These are phyloP conservation scores for Drosophila ercepeae DNA, from an alignment of 1,140 invertebrate species.

Conservation along the genomic window DNA sequence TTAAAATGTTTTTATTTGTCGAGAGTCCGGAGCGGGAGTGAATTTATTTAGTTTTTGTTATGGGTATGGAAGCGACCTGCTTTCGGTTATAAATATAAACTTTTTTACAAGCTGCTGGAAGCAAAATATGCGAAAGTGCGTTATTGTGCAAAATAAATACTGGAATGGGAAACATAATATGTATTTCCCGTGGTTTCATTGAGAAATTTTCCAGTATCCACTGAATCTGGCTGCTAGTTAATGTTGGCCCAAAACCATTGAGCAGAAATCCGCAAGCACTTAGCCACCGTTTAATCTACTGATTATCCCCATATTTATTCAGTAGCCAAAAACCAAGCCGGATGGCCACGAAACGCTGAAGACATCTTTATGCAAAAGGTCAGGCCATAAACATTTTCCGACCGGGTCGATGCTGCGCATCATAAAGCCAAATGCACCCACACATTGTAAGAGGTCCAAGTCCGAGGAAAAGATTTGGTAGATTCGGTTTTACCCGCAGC, in stretches of 20 bases:
- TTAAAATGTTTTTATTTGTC: slow-evolving; percentile 42
- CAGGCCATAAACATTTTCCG: slow-evolving; percentile 46
- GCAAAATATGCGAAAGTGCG: not conserved
- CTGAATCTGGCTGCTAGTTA: slow-evolving; percentile 11
- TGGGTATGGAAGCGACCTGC: not conserved
- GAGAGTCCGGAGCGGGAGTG: slow-evolving; percentile 8
- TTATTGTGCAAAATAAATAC: not conserved
- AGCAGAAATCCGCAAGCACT: slow-evolving; percentile 23
- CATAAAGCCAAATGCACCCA: not conserved
- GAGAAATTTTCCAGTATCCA: not conserved
- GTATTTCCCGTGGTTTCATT: slow-evolving; percentile 18
- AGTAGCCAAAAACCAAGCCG: slow-evolving; percentile 3
- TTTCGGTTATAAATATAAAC: not conserved
- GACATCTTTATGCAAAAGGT: slow-evolving; percentile 43
- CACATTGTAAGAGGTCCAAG: slow-evolving; percentile 4
- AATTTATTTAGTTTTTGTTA: slow-evolving; percentile 21
- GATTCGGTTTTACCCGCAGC: slow-evolving; percentile 35
- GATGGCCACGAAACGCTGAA: not conserved
- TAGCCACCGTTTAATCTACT: slow-evolving; percentile 37
- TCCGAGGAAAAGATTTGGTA: not conserved
- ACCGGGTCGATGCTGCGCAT: slow-evolving; percentile 1
- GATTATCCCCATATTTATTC: slow-evolving; percentile 19
- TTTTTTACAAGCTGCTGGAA: not conserved
- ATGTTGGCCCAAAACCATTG: slow-evolving; percentile 25
- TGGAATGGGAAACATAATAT: not conserved